These are phyloP conservation scores for Battus philenor DNA, from an alignment of 1,140 invertebrate species.

Conservation along the genomic window DNA sequence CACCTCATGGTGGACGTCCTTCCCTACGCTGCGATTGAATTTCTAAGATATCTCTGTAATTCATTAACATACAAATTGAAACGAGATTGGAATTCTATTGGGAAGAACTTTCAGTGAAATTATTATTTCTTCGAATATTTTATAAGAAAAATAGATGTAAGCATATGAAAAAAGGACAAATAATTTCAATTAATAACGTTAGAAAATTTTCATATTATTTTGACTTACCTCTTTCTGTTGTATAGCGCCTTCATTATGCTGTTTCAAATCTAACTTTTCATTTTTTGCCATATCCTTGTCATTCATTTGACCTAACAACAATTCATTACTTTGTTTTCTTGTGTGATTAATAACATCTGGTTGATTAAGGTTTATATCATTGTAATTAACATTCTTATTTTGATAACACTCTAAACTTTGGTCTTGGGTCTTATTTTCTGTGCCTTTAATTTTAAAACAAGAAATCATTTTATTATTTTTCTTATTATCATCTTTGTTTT, in stretches of 20 bases:
- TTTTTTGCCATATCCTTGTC: constrained; percentile 33
- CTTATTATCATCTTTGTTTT: constrained; percentile 46
- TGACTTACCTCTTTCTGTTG: constrained; percentile 50
- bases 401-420: constrained; percentile 51
- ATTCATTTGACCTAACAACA: constrained; percentile 52
- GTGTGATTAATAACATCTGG: constrained; percentile 61
- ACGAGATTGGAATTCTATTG: constrained; percentile 17
- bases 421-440: constrained; percentile 59
- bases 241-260: constrained; percentile 44
- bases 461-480: constrained; percentile 62
- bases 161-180: background rate
- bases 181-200: background rate
- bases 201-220: too few species aligned
- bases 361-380: constrained; percentile 43
- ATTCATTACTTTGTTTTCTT: constrained; percentile 51
- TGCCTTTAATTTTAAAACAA: constrained; percentile 68
- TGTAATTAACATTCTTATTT: constrained; percentile 59
- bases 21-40: constrained; percentile 8
- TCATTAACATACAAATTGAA: constrained; percentile 67
- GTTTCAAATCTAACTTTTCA: constrained; percentile 34
- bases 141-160: background rate
- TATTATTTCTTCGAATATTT: background rate
- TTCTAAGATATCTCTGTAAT: constrained; percentile 18
- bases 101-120: background rate
- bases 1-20: too few species aligned